Evolutionary conservation across 2,113 vertebrate genomes (phyloP).

Genomic region (Craseonycteris thonglongyai): DNA sequence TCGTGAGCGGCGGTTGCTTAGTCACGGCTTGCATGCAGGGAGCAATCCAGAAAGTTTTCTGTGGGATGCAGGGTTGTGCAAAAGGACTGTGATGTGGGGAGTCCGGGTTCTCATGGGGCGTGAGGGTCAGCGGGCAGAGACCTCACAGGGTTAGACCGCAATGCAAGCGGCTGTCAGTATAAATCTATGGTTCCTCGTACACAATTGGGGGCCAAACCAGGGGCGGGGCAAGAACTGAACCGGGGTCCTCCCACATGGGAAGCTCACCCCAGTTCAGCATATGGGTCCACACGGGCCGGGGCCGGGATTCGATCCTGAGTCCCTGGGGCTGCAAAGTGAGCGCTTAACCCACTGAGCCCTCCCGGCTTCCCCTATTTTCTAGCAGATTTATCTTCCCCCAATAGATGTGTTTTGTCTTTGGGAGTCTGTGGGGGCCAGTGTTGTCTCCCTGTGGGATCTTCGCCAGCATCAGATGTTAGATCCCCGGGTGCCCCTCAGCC

Average conservation of each 20-base stretch:
- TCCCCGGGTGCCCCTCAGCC: neutral
- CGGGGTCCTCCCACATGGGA: no score
- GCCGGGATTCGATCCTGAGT: no score
- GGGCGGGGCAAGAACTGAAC: no score
- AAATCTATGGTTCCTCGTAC: neutral
- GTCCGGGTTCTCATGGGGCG: neutral
- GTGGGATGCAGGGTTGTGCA: neutral
- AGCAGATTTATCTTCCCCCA: conserved; percentile 38
- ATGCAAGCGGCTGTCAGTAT: neutral
- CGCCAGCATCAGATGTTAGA: no score
- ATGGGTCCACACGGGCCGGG: no score
- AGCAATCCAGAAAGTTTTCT: no score
- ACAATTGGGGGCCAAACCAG: no score
- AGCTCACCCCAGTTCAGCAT: no score
- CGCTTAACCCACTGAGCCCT: no score
- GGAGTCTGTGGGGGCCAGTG: neutral
- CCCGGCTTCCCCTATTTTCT: no score
- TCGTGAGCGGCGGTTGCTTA: neutral
- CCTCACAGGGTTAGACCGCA: neutral
- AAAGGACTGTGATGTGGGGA: neutral
- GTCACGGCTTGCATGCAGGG: no score
- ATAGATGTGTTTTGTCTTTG: conserved; percentile 30
- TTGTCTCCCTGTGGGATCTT: neutral
- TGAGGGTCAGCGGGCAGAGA: neutral
- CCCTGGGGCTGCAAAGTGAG: no score